Base-by-base conservation (phyloP, 2,888 invertebrate genomes). In the Rugalucina vietnamica region DNA sequence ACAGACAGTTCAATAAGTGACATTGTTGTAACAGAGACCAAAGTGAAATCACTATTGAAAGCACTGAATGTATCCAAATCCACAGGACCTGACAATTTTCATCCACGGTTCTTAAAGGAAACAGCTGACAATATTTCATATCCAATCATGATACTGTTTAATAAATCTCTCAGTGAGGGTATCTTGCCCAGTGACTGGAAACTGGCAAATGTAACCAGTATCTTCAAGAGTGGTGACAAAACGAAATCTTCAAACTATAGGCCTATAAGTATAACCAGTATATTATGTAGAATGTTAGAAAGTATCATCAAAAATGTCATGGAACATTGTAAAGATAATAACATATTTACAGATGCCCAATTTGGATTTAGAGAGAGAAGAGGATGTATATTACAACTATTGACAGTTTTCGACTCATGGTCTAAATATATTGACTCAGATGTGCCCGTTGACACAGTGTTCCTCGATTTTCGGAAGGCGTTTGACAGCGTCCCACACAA, bases 401-500 rank as follows among this genome's bases (percentile, higher is more conserved):
- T 79, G 18, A 43, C 37, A 5, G 65, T 73, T 10, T 70, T 79
- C 4, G 43, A 73, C 39, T 54, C 37, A 0, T 73, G 50, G 50
- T 29, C 43, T 3, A 32, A 74, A 21, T 8, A n/a, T n/a, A 27
- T 73, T 0, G 79, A 73, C 50, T 37, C 36, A 18, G 32, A 32
- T 24, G 21, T 57, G 27, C 4, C 43, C 12, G 50, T 73, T 27
- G 79, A 79, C 50, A 10, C 57, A 12, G 32, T 73, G n/a, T 57
- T 24, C 34, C 43, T 79, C 24, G 73, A 57, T 27, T 50, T 57
- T 18, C 34, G 24, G 32, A 79, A 76, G 39, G 76, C 65, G n/a
- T 76, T 76, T 39, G 76, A 76, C 60, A 36, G 32, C 24, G 76
- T 76, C 39, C 76, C 76, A 1, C 50, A 76, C n/a, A 54, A 65